Percentiles rank a stretch among this genome's conserved stretches.
Evolutionary conservation across 2,888 invertebrate species (phyloP).

Genomic region (Dynastes maya): DNA sequence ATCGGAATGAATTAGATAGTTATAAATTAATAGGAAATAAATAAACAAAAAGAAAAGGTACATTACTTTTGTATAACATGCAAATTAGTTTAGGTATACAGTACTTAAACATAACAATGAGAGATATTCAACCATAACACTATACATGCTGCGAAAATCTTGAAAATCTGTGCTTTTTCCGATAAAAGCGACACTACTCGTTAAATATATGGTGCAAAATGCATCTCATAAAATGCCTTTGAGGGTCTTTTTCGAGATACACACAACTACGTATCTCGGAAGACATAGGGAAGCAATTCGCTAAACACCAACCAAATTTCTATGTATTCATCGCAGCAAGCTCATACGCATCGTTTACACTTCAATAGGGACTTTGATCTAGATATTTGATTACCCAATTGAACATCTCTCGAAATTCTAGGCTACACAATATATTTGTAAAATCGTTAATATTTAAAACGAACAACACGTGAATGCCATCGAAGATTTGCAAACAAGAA

Average conservation of each 20-base stretch:
- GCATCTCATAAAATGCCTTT: too few species aligned
- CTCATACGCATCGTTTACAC: too few species aligned
- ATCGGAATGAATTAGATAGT: conserved; percentile 15
- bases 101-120: neutral
- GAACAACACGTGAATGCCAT: neutral
- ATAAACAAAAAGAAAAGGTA: conserved; percentile 9
- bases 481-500: neutral
- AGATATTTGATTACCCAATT: neutral
- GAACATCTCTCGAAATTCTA: conserved; percentile 13
- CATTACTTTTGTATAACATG: conserved; percentile 11
- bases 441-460: neutral
- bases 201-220: too few species aligned
- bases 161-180: too few species aligned
- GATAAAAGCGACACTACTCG: too few species aligned
- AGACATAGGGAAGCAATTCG: too few species aligned
- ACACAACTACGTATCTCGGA: too few species aligned
- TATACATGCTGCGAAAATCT: too few species aligned
- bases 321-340: too few species aligned
- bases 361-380: too few species aligned
- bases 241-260: too few species aligned
- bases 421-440: neutral
- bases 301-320: too few species aligned
- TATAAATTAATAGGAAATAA: neutral
- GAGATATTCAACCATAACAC: neutral
- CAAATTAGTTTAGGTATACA: neutral